Percentiles rank a stretch among this genome's conserved stretches.
These are phyloP conservation scores for Coreius guichenoti DNA, from an alignment of 2,797 vertebrate genomes.

Conservation along the genomic window DNA sequence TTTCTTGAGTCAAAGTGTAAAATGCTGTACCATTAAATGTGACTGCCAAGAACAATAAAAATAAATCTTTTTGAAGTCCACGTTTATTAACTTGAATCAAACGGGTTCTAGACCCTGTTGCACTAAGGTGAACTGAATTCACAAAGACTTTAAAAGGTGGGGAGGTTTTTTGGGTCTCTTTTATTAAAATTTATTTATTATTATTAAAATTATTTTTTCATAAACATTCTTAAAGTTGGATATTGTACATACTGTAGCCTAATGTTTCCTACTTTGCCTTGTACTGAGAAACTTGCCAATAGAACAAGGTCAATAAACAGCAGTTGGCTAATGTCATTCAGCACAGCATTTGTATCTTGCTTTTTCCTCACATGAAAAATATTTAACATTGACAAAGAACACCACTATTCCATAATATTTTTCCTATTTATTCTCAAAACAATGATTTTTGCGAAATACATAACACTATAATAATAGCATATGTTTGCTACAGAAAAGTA, in stretches of 20 bases:
- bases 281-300: background rate
- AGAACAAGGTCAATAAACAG: background rate
- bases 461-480: background rate
- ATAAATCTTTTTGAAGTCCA: conserved; percentile 20
- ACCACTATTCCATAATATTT: background rate
- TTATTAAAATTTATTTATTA: background rate
- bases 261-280: background rate
- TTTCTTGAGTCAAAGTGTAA: conserved; percentile 20
- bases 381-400: background rate
- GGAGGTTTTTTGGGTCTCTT: background rate
- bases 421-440: background rate
- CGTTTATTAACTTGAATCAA: conserved; percentile 39
- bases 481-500: background rate
- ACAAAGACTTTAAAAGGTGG: too few species aligned
- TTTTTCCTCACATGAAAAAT: background rate
- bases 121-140: background rate
- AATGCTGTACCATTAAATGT: conserved; percentile 41
- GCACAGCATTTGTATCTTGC: background rate
- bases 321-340: background rate
- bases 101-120: background rate
- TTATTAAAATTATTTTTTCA: background rate
- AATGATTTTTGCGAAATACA: background rate
- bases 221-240: background rate
- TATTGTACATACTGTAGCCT: background rate
- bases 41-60: conserved; percentile 40